These are phyloP conservation scores for Caradrina clavipalpis DNA, from an alignment of 2,888 invertebrate species.

Conservation along the genomic window DNA sequence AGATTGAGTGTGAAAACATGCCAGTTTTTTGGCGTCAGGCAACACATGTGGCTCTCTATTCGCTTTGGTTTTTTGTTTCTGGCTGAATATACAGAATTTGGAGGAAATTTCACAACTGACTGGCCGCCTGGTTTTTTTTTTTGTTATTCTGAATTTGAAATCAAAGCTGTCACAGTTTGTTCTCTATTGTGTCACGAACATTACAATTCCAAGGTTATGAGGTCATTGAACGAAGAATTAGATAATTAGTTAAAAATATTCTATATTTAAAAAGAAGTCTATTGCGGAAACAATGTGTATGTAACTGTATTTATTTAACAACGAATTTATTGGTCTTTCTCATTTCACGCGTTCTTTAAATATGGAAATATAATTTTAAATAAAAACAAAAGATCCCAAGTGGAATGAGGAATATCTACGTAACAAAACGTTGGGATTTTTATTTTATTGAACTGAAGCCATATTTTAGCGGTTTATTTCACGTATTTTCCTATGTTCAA, in stretches of 20 bases:
- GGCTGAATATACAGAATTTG: conserved; percentile 30
- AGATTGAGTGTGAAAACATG: conserved; percentile 51
- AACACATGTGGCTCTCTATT: conserved; percentile 53
- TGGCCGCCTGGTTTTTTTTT: conserved; percentile 1
- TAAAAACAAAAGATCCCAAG: conserved; percentile 22
- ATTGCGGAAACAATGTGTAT: conserved; percentile 9
- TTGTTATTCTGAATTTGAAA: conserved; percentile 12
- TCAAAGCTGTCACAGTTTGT: not conserved
- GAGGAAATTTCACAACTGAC: conserved; percentile 8
- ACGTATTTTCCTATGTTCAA: not conserved
- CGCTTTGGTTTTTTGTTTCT: conserved; percentile 57
- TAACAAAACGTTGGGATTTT: conserved; percentile 20
- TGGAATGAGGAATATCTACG: conserved; percentile 18
- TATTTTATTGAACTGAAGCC: conserved; percentile 24
- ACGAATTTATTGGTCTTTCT: conserved; percentile 18
- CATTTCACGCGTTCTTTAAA: conserved; percentile 22
- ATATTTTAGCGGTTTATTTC: conserved; percentile 4
- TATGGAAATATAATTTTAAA: conserved; percentile 40
- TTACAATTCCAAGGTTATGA: not conserved
- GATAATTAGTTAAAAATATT: not conserved
- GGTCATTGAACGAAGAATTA: conserved; percentile 11
- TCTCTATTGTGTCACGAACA: not conserved
- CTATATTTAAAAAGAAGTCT: not conserved
- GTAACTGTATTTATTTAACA: conserved; percentile 18
- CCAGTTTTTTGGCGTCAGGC: conserved; percentile 47